phyloP scores from a whole-genome alignment of 2,888 invertebrate genomes.

The Rhogogaster chlorosoma region DNA sequence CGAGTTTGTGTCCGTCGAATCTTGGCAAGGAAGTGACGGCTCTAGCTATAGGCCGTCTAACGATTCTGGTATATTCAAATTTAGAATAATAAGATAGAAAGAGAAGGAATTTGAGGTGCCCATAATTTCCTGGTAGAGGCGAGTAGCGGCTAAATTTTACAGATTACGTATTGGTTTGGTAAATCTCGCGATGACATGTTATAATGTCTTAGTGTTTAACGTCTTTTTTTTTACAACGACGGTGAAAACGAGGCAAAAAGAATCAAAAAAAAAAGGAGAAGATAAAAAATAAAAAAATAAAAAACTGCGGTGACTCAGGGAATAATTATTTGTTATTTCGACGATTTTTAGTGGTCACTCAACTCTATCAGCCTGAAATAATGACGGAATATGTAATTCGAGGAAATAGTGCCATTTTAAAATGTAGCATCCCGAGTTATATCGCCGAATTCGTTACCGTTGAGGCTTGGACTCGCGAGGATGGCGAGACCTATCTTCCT shows the following conservation, averaged over 20 bases:
- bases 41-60: constrained; percentile 85
- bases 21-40: constrained; percentile 86
- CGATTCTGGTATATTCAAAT: constrained; percentile 84
- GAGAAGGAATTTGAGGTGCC: neutral
- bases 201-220: neutral
- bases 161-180: neutral
- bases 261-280: too few relatives aligned
- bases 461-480: constrained; percentile 86
- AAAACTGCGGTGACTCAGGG: neutral
- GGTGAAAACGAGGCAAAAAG: neutral
- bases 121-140: constrained; percentile 45
- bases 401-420: constrained; percentile 86
- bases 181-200: neutral
- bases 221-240: neutral
- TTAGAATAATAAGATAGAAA: neutral
- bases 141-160: constrained; percentile 37
- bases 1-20: constrained; percentile 94
- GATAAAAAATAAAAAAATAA: neutral
- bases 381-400: constrained; percentile 87
- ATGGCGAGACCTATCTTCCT: constrained; percentile 78
- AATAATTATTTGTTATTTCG: constrained; percentile 28
- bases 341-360: constrained; percentile 83
- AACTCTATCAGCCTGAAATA: constrained; percentile 86
- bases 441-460: constrained; percentile 87
- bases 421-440: constrained; percentile 88